Percentiles rank a stretch among this genome's conserved stretches.
These are phyloP conservation scores for Amblyopsis rosae DNA, from an alignment of 2,113 vertebrate species.

Conservation along the genomic window DNA sequence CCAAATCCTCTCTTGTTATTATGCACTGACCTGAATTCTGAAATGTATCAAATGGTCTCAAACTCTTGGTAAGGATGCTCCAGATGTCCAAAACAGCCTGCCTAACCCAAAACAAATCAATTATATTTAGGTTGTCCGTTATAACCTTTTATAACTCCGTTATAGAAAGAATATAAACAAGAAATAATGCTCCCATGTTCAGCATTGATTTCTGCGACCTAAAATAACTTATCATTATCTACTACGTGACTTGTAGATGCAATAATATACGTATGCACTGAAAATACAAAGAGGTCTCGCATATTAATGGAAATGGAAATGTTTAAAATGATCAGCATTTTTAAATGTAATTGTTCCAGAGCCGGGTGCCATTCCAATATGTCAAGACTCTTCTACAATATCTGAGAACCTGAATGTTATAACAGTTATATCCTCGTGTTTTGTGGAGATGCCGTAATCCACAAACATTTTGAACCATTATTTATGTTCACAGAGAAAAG, in stretches of 20 bases:
- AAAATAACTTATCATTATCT: slow-evolving; percentile 70
- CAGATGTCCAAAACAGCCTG: slow-evolving; percentile 57
- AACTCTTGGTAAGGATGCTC: slow-evolving; percentile 41
- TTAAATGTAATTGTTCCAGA: slow-evolving; percentile 46
- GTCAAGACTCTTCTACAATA: slow-evolving; percentile 62
- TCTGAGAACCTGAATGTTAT: slow-evolving; percentile 72
- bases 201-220: slow-evolving; percentile 64
- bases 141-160: not conserved
- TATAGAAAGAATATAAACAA: slow-evolving; percentile 19
- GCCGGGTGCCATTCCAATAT: slow-evolving; percentile 65
- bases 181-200: slow-evolving; percentile 47
- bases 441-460: slow-evolving; percentile 53
- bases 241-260: slow-evolving; percentile 77
- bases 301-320: slow-evolving; percentile 54
- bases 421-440: slow-evolving; percentile 64
- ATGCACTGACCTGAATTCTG: slow-evolving; percentile 82
- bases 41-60: slow-evolving; percentile 36
- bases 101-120: slow-evolving; percentile 59
- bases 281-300: slow-evolving; percentile 72
- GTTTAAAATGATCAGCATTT: slow-evolving; percentile 54
- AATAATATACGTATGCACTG: slow-evolving; percentile 81
- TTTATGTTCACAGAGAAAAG: slow-evolving; percentile 57
- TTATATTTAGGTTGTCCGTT: slow-evolving; percentile 34
- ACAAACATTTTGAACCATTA: slow-evolving; percentile 54
- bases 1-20: slow-evolving; percentile 70